Evolutionary conservation across 2,888 invertebrate species (phyloP), one percentile per base, ranked within the genome.

Genomic region (Leucoptera coffeella): DNA sequence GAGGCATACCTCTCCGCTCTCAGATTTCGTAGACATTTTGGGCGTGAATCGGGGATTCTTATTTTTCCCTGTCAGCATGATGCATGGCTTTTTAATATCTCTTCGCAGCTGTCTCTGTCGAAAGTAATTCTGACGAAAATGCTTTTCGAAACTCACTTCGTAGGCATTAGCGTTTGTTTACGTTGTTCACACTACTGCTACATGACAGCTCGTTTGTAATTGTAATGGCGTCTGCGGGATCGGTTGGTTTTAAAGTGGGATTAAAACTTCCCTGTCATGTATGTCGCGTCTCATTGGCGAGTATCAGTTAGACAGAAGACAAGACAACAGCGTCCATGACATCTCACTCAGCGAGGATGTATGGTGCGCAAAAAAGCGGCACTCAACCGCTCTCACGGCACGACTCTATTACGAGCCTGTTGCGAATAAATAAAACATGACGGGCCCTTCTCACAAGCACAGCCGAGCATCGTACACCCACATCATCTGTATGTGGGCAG

Each of bases 391-490:
- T 26, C 26, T 27, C 26, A 27, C 26, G 26, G 26, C 60, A 62
- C 65, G 62, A 62, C 69, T 67, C 65, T 69, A 69, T 69, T 67
- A 65, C 62, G 45, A 56, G 56, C 57, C 53, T 48, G 51, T 53
- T 46, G 58, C 57, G 51, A 57, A 69, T 69, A 69, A 67, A 69
- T 69, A 69, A 69, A 67, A 69, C 69, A 69, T 69, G 67, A 64
- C 52, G 64, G 50, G 59, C 64, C 62, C 61, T 65, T 64, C 62
- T 61, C 64, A 60, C 61, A 55, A 58, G 56, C 54, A 46, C 41
- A 22, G 17, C 17, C 6, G n/a, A n/a, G n/a, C 25, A 13, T 19
- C 14, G 11, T 19, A 4, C 12, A 12, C 2, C 9, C 22, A 21
- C 24, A 12, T 7, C 8, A 8, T 12, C 25, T 15, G 14, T 8